phyloP scores from a whole-genome alignment of 2,888 invertebrate genomes.

The Idaea straminata region DNA sequence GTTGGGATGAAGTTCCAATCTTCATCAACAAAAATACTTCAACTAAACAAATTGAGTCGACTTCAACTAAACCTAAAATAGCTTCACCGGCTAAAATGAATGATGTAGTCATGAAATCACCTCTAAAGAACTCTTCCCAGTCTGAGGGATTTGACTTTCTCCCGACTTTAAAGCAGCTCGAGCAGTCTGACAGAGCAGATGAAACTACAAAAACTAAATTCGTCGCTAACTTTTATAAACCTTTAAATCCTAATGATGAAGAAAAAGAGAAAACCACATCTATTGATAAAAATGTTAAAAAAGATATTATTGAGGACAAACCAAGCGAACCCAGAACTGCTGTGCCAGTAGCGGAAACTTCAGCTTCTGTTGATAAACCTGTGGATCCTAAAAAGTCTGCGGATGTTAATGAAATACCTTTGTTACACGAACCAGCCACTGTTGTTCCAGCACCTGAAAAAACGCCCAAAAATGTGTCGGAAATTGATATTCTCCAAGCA shows the following conservation, averaged over 20 bases:
- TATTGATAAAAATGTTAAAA: constrained; percentile 2
- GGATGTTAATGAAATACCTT: constrained; percentile 51
- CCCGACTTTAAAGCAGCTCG: background rate
- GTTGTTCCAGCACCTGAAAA: constrained; percentile 19
- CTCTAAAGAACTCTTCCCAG: background rate
- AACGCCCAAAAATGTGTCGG: constrained; percentile 51
- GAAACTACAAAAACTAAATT: constrained; percentile 21
- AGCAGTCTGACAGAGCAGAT: background rate
- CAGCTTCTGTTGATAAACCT: background rate
- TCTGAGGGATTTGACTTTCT: background rate
- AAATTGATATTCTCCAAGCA: constrained; percentile 74
- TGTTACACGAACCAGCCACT: constrained; percentile 47
- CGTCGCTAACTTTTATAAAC: constrained; percentile 59
- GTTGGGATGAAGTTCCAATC: background rate
- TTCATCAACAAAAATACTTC: background rate
- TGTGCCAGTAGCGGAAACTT: background rate
- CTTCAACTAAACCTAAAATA: background rate
- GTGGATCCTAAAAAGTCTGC: background rate
- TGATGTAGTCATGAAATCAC: constrained; percentile 1
- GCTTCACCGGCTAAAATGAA: background rate
- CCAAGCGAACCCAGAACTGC: background rate
- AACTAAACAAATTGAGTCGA: constrained; percentile 5
- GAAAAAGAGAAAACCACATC: constrained; percentile 15
- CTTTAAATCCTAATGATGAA: constrained; percentile 28
- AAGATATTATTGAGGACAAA: constrained; percentile 22